These are phyloP conservation scores for Sciaenops ocellatus DNA, from an alignment of 2,797 vertebrate genomes.

Conservation along the genomic window DNA sequence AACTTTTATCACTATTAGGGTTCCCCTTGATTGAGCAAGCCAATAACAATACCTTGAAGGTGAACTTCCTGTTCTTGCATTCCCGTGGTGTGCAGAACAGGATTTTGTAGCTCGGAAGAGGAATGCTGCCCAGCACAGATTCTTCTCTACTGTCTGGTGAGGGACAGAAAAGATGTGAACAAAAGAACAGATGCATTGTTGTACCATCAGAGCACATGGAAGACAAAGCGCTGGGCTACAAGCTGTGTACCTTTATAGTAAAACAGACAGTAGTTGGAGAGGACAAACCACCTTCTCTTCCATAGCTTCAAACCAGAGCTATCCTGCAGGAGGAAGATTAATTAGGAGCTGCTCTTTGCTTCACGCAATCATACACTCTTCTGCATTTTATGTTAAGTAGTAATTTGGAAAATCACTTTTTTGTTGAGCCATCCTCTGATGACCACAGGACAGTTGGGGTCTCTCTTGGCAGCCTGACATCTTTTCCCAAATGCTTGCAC, in stretches of 20 bases:
- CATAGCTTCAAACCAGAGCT: slow-evolving; percentile 92
- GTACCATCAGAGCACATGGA: neutral
- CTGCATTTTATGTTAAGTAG: neutral
- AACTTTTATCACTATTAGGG: neutral
- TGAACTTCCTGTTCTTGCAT: slow-evolving; percentile 90
- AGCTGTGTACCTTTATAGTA: slow-evolving; percentile 91
- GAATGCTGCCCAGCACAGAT: slow-evolving; percentile 91
- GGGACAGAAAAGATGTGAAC: neutral
- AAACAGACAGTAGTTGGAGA: slow-evolving; percentile 93
- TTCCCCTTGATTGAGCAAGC: neutral
- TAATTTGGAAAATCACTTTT: slow-evolving; percentile 80
- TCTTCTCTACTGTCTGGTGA: slow-evolving; percentile 92
- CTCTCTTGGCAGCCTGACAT: slow-evolving; percentile 87
- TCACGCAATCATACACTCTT: neutral
- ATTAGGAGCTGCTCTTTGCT: slow-evolving; percentile 1
- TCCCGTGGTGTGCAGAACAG: slow-evolving; percentile 89
- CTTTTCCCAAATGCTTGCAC: slow-evolving; percentile 93
- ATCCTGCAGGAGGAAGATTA: slow-evolving; percentile 83
- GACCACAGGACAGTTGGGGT: slow-evolving; percentile 90
- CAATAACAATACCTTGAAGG: slow-evolving; percentile 87
- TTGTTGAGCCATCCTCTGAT: slow-evolving; percentile 95
- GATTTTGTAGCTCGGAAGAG: slow-evolving; percentile 92
- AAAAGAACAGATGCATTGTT: slow-evolving; percentile 3
- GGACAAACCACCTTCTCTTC: slow-evolving; percentile 95
- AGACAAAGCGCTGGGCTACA: neutral